Evolutionary conservation across 2,888 invertebrate species (phyloP), one percentile per base, ranked within the genome.

Genomic region (Lepeophtheirus nordmannii): DNA sequence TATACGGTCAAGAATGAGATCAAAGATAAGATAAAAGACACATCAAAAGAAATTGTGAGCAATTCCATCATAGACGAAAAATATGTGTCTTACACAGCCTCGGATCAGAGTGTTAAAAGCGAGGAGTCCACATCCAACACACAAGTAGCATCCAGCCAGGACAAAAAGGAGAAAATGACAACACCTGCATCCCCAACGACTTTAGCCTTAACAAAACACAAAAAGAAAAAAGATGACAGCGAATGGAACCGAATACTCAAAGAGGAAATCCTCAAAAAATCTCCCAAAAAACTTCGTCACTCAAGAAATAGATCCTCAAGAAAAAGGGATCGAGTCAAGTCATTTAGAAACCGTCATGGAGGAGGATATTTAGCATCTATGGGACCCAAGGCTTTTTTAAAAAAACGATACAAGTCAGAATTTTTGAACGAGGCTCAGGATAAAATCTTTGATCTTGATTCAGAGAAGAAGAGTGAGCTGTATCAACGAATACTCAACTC

Each of bases 241-340:
- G 68, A 88, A 87, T 70, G 87, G 68, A 70, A 68, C 67, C 69
- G 67, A 70, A 71, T 70, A 68, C 70, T 60, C 70, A 71, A 69
- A 70, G 70, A 69, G 69, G 68, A 67, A 69, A 70, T 62, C 69
- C 69, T 67, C 68, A 65, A 70, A 69, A 30, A 30, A 30, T 30
- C 30, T 5, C 62, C 67, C 68, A 57, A 30, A 17, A 14, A 17
- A 8, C 53, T 46, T 17, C 53, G 53, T 46, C 30, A 30, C 30
- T 30, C 30, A 30, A 14, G 53, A 17, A 46, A 46, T 17, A 14
- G 53, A 14, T n/a, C 53, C n/a, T 70, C 69, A 68, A 69, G 68
- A 46, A 68, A 68, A 61, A 68, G 69, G 65, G 69, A 67, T 37
- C 60, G 60, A 10, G 17, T 38, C 22, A 60, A 60, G 30, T 60